These are phyloP conservation scores for Pinctada fucata DNA, from an alignment of 2,888 invertebrate species.

Conservation along the genomic window DNA sequence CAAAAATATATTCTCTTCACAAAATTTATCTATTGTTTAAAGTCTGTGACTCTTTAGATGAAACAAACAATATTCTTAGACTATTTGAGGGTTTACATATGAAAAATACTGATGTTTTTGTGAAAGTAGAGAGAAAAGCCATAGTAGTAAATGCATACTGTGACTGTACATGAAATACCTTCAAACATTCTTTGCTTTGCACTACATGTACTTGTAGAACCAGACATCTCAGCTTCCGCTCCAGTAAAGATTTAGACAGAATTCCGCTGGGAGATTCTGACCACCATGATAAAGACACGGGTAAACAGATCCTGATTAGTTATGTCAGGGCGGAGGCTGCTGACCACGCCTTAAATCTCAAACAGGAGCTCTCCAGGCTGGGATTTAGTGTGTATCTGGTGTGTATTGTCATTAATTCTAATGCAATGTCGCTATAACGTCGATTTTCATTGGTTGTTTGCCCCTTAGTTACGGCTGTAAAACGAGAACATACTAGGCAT, in stretches of 20 bases:
- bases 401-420: conserved; percentile 30
- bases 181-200: too few species aligned
- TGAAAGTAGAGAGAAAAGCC: too few species aligned
- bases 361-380: conserved; percentile 69
- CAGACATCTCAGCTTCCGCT: conserved; percentile 56
- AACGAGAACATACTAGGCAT: neutral
- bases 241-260: conserved; percentile 60
- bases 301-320: conserved; percentile 76
- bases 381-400: conserved; percentile 76
- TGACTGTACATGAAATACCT: too few species aligned
- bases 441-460: too few species aligned
- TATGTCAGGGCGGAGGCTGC: conserved; percentile 77
- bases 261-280: conserved; percentile 41
- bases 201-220: conserved; percentile 34
- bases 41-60: too few species aligned
- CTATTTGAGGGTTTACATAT: too few species aligned
- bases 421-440: neutral
- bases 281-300: conserved; percentile 14
- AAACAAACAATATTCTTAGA: too few species aligned
- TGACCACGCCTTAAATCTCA: conserved; percentile 74
- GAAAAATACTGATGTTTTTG: too few species aligned
- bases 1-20: too few species aligned
- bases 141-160: too few species aligned
- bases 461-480: too few species aligned
- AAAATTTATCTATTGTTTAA: too few species aligned